Percentiles rank a stretch among this genome's conserved stretches.
Conservation (phyloP, 2,797 vertebrate species). For the Bovichtus diacanthus region DNA sequence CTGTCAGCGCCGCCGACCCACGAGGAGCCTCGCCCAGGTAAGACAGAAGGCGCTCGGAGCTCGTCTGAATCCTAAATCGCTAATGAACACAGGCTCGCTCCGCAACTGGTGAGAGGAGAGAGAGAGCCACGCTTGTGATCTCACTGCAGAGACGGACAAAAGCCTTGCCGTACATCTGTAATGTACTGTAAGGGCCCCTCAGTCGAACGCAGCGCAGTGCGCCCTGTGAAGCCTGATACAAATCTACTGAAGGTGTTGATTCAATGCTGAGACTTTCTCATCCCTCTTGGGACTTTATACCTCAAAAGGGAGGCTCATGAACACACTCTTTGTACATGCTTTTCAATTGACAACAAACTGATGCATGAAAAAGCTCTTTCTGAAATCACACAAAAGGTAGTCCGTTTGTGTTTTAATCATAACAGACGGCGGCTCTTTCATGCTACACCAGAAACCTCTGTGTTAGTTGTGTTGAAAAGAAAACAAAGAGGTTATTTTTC, state of each 20-base stretch:
- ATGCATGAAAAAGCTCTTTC: slow-evolving; percentile 33
- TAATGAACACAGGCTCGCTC: slow-evolving; percentile 51
- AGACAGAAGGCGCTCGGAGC: slow-evolving; percentile 51
- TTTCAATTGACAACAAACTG: slow-evolving; percentile 47
- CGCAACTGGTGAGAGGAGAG: slow-evolving; percentile 30
- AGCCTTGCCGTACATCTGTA: slow-evolving; percentile 43
- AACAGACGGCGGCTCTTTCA: slow-evolving; percentile 27
- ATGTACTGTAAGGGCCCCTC: slow-evolving; percentile 24
- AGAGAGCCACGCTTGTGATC: slow-evolving; percentile 54
- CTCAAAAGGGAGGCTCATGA: slow-evolving; percentile 46
- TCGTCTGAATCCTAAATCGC: slow-evolving; percentile 59
- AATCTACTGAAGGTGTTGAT: slow-evolving; percentile 40
- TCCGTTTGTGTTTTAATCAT: slow-evolving; percentile 35
- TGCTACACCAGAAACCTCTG: slow-evolving; percentile 1
- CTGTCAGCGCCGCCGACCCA: slow-evolving; percentile 53
- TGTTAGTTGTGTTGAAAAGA: slow-evolving; percentile 19
- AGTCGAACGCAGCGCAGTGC: neutral
- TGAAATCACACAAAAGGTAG: slow-evolving; percentile 35
- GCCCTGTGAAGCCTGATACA: slow-evolving; percentile 12
- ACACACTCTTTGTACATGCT: neutral
- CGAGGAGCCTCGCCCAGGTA: slow-evolving; percentile 59
- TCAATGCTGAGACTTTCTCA: slow-evolving; percentile 20
- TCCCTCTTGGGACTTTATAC: slow-evolving; percentile 25
- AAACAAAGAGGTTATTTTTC: slow-evolving; percentile 55
- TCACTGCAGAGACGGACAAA: slow-evolving; percentile 40